Evolutionary conservation across 37 sponge, comb jelly and placozoan species (phyloP), one percentile per base, ranked within the genome.

Genomic region (Lycopodina hypogea): DNA sequence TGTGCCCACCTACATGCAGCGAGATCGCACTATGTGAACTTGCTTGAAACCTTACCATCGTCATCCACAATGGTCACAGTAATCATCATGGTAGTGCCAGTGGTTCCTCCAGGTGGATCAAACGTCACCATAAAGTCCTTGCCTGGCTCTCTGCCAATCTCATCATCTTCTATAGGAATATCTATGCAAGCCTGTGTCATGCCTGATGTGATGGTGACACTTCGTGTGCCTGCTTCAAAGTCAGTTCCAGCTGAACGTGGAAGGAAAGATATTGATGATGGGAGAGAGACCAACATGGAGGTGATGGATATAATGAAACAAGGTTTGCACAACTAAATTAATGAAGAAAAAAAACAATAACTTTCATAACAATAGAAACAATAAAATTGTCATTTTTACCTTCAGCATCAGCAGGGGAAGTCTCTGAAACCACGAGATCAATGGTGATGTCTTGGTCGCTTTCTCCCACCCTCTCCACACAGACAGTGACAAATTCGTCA

Each of bases 121-220:
- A 72, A 42, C 14, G 9, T 35, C 17, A 71, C 72, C 8, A 19
- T 4, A 26, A 71, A 71, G 50, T 19, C 52, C 50, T 42, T 39
- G 29, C 23, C 36, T 2, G 19, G 29, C 51, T 71, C 72, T 8
- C 2, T 74, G 3, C 75, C 35, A 30, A 74, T 53, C 12, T 56
- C 17, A 74, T 74, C 75, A 56, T 74, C 83, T 15, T 74, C 23
- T 17, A 82, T 74, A 8, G 68, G 68, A 14, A 74, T 74, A 14
- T 37, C 3, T 9, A 74, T 38, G 30, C 48, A 42, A 17, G 38
- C 56, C 15, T 17, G 2, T 8, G 68, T 62, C 1, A 0, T 11
- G 34, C 30, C 68, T 14, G 57, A 23, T 1, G 29, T 1, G 9
- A 82, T 40, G 67, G 75, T 75, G 8, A 82, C 18, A 51, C 17